Evolutionary conservation across 2,888 invertebrate species (phyloP).

Genomic region (Uloborus plumipes): DNA sequence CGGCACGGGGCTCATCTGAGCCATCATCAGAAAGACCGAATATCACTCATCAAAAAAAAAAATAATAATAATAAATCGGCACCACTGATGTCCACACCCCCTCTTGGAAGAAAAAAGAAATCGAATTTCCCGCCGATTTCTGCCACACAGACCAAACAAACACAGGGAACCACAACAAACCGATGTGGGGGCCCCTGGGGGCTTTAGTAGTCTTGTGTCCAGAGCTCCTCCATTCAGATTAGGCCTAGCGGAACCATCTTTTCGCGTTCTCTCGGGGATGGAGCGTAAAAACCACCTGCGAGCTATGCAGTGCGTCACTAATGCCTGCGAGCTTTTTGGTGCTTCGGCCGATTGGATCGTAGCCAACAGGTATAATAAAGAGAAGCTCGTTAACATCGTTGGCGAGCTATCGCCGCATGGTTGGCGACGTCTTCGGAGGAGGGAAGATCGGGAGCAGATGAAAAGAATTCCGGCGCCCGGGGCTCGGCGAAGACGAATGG

Average conservation of each 20-base stretch:
- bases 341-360: constrained; percentile 21
- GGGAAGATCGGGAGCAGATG: background rate
- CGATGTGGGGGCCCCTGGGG: background rate
- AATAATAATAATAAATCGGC: background rate
- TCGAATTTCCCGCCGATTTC: too few species aligned
- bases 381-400: constrained; percentile 1
- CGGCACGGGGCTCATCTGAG: constrained; percentile 61
- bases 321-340: constrained; percentile 54
- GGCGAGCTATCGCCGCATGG: background rate
- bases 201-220: background rate
- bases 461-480: constrained; percentile 1
- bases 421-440: background rate
- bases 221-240: constrained; percentile 19
- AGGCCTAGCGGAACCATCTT: constrained; percentile 53
- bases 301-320: constrained; percentile 55
- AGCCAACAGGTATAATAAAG: constrained; percentile 54
- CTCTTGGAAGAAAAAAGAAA: too few species aligned
- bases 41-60: background rate
- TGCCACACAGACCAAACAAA: too few species aligned
- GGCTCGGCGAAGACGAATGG: background rate
- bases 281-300: constrained; percentile 23
- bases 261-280: constrained; percentile 10
- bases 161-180: too few species aligned
- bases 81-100: background rate
- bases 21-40: constrained; percentile 43